phyloP scores from a whole-genome alignment of 2,797 vertebrate genomes.

The Zalophus californianus region DNA sequence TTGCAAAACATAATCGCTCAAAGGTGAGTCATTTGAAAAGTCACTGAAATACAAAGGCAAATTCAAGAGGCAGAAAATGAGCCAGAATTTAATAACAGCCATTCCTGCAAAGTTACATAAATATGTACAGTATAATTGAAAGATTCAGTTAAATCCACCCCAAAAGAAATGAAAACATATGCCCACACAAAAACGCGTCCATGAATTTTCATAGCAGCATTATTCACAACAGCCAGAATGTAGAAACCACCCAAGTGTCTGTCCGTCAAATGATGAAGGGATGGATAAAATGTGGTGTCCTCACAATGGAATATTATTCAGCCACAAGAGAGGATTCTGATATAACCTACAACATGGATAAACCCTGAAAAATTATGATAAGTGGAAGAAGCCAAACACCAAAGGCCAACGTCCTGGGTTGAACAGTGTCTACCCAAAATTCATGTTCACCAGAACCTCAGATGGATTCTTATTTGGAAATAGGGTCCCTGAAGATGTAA shows the following conservation, averaged over 20 bases:
- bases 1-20: conserved; percentile 10
- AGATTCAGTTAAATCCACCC: background rate
- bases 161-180: conserved; percentile 31
- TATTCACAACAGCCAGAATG: background rate
- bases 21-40: background rate
- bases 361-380: background rate
- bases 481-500: background rate
- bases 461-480: background rate
- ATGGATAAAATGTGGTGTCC: background rate
- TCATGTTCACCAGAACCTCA: background rate
- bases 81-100: conserved; percentile 9
- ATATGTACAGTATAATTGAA: background rate
- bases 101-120: background rate
- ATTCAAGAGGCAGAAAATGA: conserved; percentile 50
- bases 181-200: background rate
- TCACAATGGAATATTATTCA: background rate
- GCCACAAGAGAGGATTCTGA: background rate
- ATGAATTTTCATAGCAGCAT: background rate
- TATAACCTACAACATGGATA: background rate
- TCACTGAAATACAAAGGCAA: conserved; percentile 1
- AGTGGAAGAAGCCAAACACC: background rate
- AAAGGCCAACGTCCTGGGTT: background rate
- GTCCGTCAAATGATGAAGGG: background rate
- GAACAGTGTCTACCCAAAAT: background rate
- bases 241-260: background rate